Conservation (phyloP, 1,140 invertebrate species). For the Bicyclus anynana region DNA sequence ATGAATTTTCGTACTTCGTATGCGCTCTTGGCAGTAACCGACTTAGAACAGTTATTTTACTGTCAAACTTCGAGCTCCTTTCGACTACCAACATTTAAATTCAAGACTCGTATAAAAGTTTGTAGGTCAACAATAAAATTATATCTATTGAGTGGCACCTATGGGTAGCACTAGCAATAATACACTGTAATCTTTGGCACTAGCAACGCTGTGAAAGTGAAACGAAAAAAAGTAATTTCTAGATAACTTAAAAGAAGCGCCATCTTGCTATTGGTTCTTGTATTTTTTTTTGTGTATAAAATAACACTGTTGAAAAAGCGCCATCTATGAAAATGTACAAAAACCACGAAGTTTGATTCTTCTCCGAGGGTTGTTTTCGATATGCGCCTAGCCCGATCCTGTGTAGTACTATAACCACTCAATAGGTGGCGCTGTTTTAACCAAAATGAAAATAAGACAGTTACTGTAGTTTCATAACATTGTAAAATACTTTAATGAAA, state of each 20-base stretch:
- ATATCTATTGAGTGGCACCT: background rate
- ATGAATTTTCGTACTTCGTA: background rate
- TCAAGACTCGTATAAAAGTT: background rate
- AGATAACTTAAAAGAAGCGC: no score
- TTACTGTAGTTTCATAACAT: no score
- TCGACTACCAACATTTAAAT: background rate
- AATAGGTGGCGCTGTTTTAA: background rate
- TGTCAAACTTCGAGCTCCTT: constrained; percentile 11
- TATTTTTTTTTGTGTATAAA: background rate
- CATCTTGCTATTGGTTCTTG: background rate
- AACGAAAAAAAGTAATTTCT: no score
- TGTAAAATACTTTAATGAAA: no score
- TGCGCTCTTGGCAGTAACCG: background rate
- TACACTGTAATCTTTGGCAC: no score
- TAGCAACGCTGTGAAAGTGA: no score
- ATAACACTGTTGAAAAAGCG: background rate
- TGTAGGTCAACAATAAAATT: background rate
- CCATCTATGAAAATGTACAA: background rate
- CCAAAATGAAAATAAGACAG: no score
- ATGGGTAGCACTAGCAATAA: no score
- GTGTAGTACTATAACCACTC: background rate
- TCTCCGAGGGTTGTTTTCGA: background rate
- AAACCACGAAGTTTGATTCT: background rate
- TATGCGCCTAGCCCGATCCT: background rate
- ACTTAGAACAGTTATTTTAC: constrained; percentile 6